Base-by-base conservation (phyloP, 2,888 invertebrate genomes). In the Apoda limacodes region DNA sequence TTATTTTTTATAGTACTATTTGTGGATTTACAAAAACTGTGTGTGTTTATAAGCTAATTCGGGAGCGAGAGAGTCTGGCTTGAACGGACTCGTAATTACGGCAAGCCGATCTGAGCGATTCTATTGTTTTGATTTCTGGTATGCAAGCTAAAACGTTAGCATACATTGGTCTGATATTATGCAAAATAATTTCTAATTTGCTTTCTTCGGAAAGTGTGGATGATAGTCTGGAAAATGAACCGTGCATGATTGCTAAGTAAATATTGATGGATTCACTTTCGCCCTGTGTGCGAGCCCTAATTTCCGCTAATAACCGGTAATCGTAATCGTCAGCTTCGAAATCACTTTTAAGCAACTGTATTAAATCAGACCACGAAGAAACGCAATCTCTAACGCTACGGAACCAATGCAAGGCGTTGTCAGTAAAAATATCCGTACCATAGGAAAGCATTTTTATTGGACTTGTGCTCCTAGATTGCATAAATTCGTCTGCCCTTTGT, bases 131-230 rank as follows among this genome's bases (percentile, higher is more conserved):
- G 4, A 29, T 15, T 11, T 14, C 29, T 1, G 29, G 13, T 9
- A 17, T 23, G 3, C 22, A 29, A 3, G 32, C 21, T 22, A 32
- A 11, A 3, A 12, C 19, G 5, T 15, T 22, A 1, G 26, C 22
- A 10, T 32, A 32, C 9, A 22, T 27, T 9, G 32, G 32, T 2
- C 32, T 10, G n/a, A 32, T 32, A 7, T 32, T 32, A 11, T 32
- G 32, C 2, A 32, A 13, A 1, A 32, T 1, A 7, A 32, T 32
- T 10, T 32, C 32, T 1, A 32, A 11, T 21, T 17, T 22, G 1
- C 27, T 27, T 2, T 4, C n/a, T 13, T 32, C 32, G 2, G 25
- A 3, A 7, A 25, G 9, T 4, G 2, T 2, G 11, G 2, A 14
- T 2, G 26, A n/a, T 4, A 31, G 14, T 1, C 25, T 20, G 1